phyloP scores from a whole-genome alignment of 2,888 invertebrate species.

The Cephus pulcher region DNA sequence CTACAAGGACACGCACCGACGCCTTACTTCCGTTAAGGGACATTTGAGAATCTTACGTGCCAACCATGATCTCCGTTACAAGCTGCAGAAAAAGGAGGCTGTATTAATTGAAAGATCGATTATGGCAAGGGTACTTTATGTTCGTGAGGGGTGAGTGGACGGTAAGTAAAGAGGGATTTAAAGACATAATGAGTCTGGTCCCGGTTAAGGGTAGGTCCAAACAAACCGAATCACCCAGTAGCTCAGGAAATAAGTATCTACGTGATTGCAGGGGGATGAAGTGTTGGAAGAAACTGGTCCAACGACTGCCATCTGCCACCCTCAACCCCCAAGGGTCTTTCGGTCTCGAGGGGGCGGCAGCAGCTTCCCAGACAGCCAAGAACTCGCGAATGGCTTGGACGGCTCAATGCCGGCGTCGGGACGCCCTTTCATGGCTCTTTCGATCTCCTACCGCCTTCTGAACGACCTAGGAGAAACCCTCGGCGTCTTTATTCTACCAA shows the following conservation, averaged over 20 bases:
- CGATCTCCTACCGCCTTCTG: conserved; percentile 20
- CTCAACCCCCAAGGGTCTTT: conserved; percentile 52
- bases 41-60: not conserved
- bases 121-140: not conserved
- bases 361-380: conserved; percentile 14
- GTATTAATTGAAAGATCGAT: not conserved
- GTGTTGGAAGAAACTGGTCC: conserved; percentile 52
- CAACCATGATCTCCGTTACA: not conserved
- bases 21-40: conserved; percentile 18
- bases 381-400: conserved; percentile 60
- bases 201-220: not conserved
- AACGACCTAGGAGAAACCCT: conserved; percentile 20
- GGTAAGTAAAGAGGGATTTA: not conserved
- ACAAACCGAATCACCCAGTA: conserved; percentile 6
- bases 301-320: conserved; percentile 60
- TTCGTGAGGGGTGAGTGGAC: not conserved
- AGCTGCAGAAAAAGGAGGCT: not conserved
- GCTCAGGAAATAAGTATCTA: conserved; percentile 24
- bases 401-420: conserved; percentile 53
- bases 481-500: conserved; percentile 52
- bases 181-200: conserved; percentile 14
- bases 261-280: conserved; percentile 28
- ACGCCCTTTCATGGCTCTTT: conserved; percentile 20
- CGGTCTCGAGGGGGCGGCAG: conserved; percentile 35
- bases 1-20: conserved; percentile 47